Evolutionary conservation across 2,113 vertebrate genomes (phyloP), one percentile per base, ranked within the genome.

Genomic region (Odontophorus gujanensis): DNA sequence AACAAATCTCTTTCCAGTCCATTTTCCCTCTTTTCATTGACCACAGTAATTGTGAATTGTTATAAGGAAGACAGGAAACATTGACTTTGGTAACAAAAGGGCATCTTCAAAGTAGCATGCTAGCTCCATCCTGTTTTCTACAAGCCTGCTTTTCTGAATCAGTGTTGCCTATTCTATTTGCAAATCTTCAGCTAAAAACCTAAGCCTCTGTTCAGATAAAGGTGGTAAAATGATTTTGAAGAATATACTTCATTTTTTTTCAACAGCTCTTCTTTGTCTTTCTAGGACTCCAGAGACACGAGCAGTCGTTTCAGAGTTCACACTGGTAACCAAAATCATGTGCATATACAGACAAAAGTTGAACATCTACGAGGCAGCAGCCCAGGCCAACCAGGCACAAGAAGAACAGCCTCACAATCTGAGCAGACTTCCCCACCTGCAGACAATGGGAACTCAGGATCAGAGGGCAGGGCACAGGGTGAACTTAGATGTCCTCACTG

Each of bases 401-500:
- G 92, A 72, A 95, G 94, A 69, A 82, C 93, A 8, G 76, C 62
- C 18, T 58, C 76, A 7, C 89, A 90, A 14, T 26, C 97, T 8
- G 89, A 95, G 3, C 63, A 94, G 40, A 42, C 47, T 34, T 95
- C 95, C 62, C 14, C 81, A 7, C 65, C 96, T 3, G 72, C 5
- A 1, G 87, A 97, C 25, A 87, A 20, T 11, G 91, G 97, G 68
- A 87, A 75, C 47, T 20, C 61, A 0, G 85, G 61, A n/a, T 7
- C 51, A 0, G 94, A 98, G 19, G 68, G 28, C 43, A 93, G 94
- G 18, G 97, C 95, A 5, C 95, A 97, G 73, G 98, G 98, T 4
- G 98, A 98, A 67, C 97, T 99, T 2, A 98, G 98, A 97, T 99
- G 99, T 65, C 99, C 99, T 2, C 97, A 96, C 1, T 99, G 99